Evolutionary conservation across 2,888 invertebrate species (phyloP).

Genomic region (Spodoptera picta): DNA sequence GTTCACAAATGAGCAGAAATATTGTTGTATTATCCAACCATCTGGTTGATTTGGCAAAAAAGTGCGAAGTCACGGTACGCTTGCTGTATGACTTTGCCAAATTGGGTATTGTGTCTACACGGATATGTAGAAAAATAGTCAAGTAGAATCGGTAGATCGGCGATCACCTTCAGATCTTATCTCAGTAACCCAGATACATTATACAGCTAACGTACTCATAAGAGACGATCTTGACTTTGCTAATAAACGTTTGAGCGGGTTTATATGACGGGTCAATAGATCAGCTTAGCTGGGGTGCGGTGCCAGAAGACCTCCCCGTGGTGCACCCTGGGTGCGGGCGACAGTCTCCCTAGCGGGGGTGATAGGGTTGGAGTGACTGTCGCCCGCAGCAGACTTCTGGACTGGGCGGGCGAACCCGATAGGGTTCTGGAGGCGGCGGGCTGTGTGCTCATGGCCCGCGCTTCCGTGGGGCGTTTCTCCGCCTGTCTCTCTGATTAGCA

Average conservation of each 20-base stretch:
- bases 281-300: conserved; percentile 58
- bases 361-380: no score
- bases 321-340: no score
- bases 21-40: conserved; percentile 5
- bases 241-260: conserved; percentile 60
- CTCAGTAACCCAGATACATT: conserved; percentile 49
- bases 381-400: no score
- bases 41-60: not conserved
- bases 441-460: no score
- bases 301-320: no score
- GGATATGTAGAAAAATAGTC: conserved; percentile 6
- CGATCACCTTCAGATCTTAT: conserved; percentile 47
- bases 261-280: conserved; percentile 65
- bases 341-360: no score
- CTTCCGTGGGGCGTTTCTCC: no score
- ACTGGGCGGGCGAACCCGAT: no score
- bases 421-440: no score
- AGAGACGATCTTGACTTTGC: conserved; percentile 58
- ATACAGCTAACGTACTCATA: conserved; percentile 35
- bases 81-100: no score
- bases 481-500: no score
- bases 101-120: no score
- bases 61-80: conserved; percentile 2
- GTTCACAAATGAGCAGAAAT: conserved; percentile 1
- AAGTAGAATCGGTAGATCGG: conserved; percentile 10